These are phyloP conservation scores for Balaeniceps rex DNA, from an alignment of 2,113 vertebrate species.

Conservation along the genomic window DNA sequence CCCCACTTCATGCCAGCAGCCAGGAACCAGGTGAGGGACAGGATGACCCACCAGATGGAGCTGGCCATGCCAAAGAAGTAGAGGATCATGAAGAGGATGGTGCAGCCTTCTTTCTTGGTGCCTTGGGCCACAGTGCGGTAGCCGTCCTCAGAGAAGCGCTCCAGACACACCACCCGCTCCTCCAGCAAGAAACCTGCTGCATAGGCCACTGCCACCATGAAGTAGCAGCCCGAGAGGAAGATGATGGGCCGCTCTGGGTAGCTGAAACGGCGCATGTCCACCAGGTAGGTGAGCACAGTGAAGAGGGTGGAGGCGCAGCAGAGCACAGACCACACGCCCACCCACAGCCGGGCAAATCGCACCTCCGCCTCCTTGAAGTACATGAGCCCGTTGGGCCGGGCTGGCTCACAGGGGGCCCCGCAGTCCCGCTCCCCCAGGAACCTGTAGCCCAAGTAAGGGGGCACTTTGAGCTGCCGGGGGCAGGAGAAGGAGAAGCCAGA, in stretches of 20 bases:
- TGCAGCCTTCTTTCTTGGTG: constrained; percentile 90
- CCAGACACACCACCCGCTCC: constrained; percentile 86
- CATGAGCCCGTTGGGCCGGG: constrained; percentile 85
- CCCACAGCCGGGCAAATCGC: constrained; percentile 86
- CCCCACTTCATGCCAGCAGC: constrained; percentile 95
- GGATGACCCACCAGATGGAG: constrained; percentile 94
- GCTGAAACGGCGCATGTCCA: constrained; percentile 87
- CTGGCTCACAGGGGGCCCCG: constrained; percentile 87
- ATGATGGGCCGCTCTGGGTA: constrained; percentile 92
- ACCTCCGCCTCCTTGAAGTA: constrained; percentile 89
- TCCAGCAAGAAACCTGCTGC: constrained; percentile 84
- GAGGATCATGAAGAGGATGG: constrained; percentile 90
- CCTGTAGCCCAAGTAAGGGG: constrained; percentile 86
- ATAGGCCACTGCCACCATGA: constrained; percentile 91
- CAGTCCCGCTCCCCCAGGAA: constrained; percentile 90
- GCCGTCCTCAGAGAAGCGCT: constrained; percentile 81
- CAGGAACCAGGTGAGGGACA: constrained; percentile 93
- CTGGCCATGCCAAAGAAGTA: constrained; percentile 95
- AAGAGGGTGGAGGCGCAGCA: constrained; percentile 90
- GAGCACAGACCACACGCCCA: constrained; percentile 86
- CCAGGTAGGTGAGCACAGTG: constrained; percentile 88
- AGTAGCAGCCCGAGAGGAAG: constrained; percentile 92
- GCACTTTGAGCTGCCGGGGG: constrained; percentile 87
- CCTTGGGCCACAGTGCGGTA: constrained; percentile 91
- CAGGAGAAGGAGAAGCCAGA: constrained; percentile 80